These are phyloP conservation scores for Tamandua tetradactyla DNA, from an alignment of 2,797 vertebrate genomes.

Conservation along the genomic window DNA sequence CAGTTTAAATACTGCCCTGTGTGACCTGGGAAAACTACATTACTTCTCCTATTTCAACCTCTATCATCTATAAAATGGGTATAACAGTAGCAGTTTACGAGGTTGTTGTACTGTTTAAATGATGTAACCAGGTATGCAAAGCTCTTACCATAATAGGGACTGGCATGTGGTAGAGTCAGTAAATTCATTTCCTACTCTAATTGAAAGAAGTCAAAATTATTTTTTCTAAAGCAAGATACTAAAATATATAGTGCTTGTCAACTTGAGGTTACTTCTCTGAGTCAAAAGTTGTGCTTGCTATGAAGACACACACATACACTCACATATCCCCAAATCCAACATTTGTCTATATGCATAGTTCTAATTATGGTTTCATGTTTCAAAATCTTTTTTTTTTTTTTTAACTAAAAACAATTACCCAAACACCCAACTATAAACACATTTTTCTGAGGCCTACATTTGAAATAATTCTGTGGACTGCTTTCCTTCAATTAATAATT, in stretches of 20 bases:
- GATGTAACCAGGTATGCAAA: not conserved
- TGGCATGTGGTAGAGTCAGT: not conserved
- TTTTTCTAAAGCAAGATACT: not conserved
- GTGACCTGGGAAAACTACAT: not conserved
- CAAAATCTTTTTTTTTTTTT: not conserved
- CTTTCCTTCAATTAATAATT: not conserved
- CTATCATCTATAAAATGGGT: not conserved
- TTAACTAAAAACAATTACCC: not conserved
- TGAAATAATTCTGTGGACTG: not conserved
- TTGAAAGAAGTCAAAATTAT: not conserved
- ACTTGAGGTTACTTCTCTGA: not conserved
- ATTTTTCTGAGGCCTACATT: not conserved
- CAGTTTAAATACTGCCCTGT: not conserved
- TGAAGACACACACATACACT: not conserved
- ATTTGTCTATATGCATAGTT: not conserved
- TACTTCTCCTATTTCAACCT: not conserved
- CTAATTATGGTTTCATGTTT: not conserved
- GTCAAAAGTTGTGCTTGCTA: not conserved
- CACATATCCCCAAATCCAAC: not conserved
- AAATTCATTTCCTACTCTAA: not conserved
- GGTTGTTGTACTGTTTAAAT: not conserved
- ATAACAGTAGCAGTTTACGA: not conserved
- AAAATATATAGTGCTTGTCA: not conserved
- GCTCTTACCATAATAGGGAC: not conserved
- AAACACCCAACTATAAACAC: not conserved